These are phyloP conservation scores for Leucania comma DNA, from an alignment of 2,888 invertebrate genomes.

Conservation along the genomic window DNA sequence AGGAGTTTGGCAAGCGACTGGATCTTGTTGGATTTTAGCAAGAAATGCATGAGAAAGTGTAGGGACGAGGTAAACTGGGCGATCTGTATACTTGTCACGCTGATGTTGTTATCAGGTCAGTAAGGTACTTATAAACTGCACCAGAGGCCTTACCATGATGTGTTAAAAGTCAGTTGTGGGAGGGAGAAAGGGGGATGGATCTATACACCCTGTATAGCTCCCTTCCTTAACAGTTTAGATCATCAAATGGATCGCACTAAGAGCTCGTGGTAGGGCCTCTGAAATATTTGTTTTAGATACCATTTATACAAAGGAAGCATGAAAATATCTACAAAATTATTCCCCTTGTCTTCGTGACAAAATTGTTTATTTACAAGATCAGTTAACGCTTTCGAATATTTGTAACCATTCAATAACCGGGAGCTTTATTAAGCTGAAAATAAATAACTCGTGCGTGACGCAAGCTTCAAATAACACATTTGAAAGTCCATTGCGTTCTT, in stretches of 20 bases:
- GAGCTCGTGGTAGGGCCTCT: no score
- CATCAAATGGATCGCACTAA: no score
- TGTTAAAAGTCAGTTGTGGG: no score
- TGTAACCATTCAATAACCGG: slow-evolving; percentile 15
- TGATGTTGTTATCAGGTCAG: not conserved
- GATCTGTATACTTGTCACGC: slow-evolving; percentile 1
- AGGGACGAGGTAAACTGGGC: not conserved
- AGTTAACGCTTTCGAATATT: slow-evolving; percentile 10
- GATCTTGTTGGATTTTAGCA: slow-evolving; percentile 10
- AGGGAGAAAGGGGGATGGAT: no score
- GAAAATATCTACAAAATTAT: not conserved
- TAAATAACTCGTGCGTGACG: slow-evolving; percentile 35
- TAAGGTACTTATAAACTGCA: not conserved
- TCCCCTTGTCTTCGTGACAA: not conserved
- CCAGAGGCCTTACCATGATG: no score
- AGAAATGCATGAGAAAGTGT: slow-evolving; percentile 11
- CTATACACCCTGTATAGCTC: no score
- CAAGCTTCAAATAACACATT: slow-evolving; percentile 14
- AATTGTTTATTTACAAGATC: not conserved
- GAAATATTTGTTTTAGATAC: no score
- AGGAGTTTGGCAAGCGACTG: slow-evolving; percentile 37
- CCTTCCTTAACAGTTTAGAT: no score
- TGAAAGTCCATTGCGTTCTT: slow-evolving; percentile 41
- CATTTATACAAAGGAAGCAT: not conserved
- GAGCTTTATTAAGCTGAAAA: slow-evolving; percentile 27